phyloP scores from a whole-genome alignment of 2,797 vertebrate genomes.

The Rhinoraja longicauda region DNA sequence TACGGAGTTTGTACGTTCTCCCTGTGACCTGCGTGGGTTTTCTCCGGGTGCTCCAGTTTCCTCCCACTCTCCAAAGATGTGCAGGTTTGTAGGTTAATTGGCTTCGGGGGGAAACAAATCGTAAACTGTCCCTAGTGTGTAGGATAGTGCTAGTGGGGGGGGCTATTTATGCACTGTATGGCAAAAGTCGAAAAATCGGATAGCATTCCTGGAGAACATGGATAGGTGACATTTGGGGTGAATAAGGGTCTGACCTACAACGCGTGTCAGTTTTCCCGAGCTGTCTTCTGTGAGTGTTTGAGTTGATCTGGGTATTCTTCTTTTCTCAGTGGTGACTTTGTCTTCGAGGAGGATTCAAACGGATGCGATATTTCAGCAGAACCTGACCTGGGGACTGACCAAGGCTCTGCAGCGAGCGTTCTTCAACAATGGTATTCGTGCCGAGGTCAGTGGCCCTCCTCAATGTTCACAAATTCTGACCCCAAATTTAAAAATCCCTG shows the following conservation, averaged over 20 bases:
- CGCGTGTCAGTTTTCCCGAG: not conserved
- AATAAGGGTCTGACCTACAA: too few species aligned
- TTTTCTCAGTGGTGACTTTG: slow-evolving; percentile 75
- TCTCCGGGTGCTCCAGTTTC: too few species aligned
- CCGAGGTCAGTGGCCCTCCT: slow-evolving; percentile 65
- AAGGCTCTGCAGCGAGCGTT: slow-evolving; percentile 79
- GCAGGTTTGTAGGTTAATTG: too few species aligned
- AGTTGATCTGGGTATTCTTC: slow-evolving; percentile 33
- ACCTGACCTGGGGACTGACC: slow-evolving; percentile 76
- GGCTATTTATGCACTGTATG: too few species aligned
- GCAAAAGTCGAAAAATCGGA: too few species aligned
- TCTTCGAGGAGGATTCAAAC: slow-evolving; percentile 76
- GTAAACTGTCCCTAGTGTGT: too few species aligned
- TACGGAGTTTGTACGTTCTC: too few species aligned
- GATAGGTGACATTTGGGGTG: too few species aligned
- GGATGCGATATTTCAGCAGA: slow-evolving; percentile 76
- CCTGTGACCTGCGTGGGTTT: not conserved
- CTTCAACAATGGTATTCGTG: slow-evolving; percentile 69
- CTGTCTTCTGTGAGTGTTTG: not conserved
- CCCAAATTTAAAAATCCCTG: slow-evolving; percentile 49
- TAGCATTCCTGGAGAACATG: not conserved
- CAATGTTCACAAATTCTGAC: not conserved
- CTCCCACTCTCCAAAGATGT: too few species aligned
- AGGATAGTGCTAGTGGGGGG: too few species aligned
- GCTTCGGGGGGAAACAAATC: too few species aligned